phyloP scores from a whole-genome alignment of 2,888 invertebrate species.

The Drosophila emarginata region DNA sequence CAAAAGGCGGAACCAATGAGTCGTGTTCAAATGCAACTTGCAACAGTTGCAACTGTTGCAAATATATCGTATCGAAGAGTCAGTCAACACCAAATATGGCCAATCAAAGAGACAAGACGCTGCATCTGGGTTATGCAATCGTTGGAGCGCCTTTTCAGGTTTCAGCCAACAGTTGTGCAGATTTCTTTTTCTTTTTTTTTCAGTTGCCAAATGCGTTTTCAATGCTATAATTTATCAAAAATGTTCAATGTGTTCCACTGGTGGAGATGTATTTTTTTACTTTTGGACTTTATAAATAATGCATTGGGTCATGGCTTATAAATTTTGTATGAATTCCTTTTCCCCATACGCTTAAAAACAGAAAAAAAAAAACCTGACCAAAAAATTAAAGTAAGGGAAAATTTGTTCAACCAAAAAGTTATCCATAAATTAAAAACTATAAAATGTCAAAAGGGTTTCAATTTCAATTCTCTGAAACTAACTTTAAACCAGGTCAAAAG shows the following conservation, averaged over 20 bases:
- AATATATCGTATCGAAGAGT: conserved; percentile 35
- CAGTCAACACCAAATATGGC: conserved; percentile 53
- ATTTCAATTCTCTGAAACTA: background rate
- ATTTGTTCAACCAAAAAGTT: background rate
- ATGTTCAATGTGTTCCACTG: conserved; percentile 13
- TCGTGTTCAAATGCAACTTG: conserved; percentile 43
- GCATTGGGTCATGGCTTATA: conserved; percentile 45
- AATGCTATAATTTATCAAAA: conserved; percentile 59
- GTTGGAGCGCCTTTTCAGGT: background rate
- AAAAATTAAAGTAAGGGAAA: conserved; percentile 21
- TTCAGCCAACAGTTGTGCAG: background rate
- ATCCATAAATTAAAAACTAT: conserved; percentile 2
- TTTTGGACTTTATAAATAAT: conserved; percentile 55
- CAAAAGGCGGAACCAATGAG: conserved; percentile 69
- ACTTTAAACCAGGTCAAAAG: background rate
- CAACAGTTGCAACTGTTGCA: conserved; percentile 48
- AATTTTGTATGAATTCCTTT: conserved; percentile 41
- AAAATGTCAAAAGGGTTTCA: background rate
- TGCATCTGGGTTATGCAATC: conserved; percentile 7
- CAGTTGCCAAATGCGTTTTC: conserved; percentile 44
- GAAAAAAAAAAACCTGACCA: conserved; percentile 19
- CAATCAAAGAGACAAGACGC: conserved; percentile 23
- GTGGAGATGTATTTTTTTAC: conserved; percentile 22
- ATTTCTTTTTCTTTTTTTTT: conserved; percentile 22
- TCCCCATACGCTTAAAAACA: conserved; percentile 33